Conservation (phyloP, 2,888 invertebrate species). For the Agrotis ipsilon region DNA sequence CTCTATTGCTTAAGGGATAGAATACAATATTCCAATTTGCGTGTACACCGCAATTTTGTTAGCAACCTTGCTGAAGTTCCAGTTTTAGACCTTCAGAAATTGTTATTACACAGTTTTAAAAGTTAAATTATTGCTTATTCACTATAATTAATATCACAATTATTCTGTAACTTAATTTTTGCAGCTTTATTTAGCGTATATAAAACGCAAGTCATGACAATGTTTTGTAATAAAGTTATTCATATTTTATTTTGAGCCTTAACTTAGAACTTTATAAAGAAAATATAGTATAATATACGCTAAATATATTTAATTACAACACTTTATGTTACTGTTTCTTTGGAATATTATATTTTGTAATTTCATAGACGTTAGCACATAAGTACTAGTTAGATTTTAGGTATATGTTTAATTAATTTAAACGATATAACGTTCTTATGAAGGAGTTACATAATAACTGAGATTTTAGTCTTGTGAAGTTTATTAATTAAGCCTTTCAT, state of each 20-base stretch:
- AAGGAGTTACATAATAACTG: conserved; percentile 2
- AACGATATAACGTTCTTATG: not conserved
- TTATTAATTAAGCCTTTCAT: conserved; percentile 10
- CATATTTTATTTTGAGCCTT: not conserved
- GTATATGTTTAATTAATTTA: not conserved
- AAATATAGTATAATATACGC: conserved; percentile 4
- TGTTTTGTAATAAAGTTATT: not conserved
- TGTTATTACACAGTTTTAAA: not conserved
- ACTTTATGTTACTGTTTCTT: not conserved
- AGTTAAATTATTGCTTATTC: not conserved
- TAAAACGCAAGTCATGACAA: conserved; percentile 9
- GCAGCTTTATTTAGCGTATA: conserved; percentile 18
- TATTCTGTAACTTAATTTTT: conserved; percentile 6
- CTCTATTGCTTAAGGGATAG: too few relatives aligned
- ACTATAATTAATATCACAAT: not conserved
- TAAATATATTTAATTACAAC: not conserved
- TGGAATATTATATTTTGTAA: conserved; percentile 6
- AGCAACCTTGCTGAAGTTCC: too few relatives aligned
- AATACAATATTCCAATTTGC: too few relatives aligned
- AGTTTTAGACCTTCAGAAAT: too few relatives aligned
- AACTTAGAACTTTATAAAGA: not conserved
- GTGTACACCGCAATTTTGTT: too few relatives aligned
- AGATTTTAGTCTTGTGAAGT: not conserved
- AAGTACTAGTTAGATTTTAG: not conserved
- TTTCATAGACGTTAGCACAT: not conserved